Percentiles rank a stretch among this genome's conserved stretches.
These are phyloP conservation scores for Drosophila neotestacea DNA, from an alignment of 2,888 invertebrate species.

Conservation along the genomic window DNA sequence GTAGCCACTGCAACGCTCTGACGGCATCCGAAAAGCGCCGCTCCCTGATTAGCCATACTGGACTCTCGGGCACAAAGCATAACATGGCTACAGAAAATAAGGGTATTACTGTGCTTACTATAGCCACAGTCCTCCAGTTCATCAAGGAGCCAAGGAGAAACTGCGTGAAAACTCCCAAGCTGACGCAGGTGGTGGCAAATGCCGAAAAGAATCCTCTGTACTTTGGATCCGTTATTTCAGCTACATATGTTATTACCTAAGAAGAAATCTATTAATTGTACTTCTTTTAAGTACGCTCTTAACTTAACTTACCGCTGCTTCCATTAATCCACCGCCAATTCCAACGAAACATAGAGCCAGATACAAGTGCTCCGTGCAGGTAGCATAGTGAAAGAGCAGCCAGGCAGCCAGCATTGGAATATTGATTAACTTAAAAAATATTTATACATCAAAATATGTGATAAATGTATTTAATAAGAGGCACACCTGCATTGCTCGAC, in stretches of 20 bases:
- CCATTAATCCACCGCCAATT: constrained; percentile 85
- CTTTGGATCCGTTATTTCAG: constrained; percentile 90
- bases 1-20: constrained; percentile 25
- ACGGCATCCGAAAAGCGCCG: constrained; percentile 2
- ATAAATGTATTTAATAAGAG: not conserved
- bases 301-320: constrained; percentile 14
- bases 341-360: constrained; percentile 86
- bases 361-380: constrained; percentile 90
- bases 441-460: not conserved
- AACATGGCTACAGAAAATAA: constrained; percentile 10
- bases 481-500: constrained; percentile 22
- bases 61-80: constrained; percentile 90
- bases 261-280: not conserved
- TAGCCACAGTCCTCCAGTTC: constrained; percentile 89
- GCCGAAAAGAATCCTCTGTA: constrained; percentile 89
- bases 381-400: constrained; percentile 23
- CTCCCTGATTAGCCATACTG: constrained; percentile 75
- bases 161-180: constrained; percentile 90
- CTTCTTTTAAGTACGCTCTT: not conserved
- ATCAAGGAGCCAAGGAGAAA: constrained; percentile 90
- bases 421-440: constrained; percentile 8
- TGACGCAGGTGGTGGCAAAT: constrained; percentile 91
- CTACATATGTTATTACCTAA: constrained; percentile 28
- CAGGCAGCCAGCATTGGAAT: constrained; percentile 22
- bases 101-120: constrained; percentile 87